Evolutionary conservation across 2,113 vertebrate species (phyloP).

Genomic region (Macquaria ambigua): DNA sequence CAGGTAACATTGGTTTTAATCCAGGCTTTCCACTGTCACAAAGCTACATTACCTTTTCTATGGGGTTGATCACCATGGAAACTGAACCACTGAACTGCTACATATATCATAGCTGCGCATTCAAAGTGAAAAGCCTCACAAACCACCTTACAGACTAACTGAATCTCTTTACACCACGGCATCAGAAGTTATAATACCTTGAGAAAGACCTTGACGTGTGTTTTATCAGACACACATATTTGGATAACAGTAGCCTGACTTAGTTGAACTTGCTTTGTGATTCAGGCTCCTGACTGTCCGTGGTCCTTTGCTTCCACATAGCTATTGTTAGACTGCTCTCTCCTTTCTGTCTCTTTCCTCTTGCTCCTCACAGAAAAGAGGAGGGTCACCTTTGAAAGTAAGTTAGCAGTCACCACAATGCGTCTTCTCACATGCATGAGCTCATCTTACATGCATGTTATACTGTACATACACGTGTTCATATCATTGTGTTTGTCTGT

Average conservation of each 20-base stretch:
- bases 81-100: conserved; percentile 21
- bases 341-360: conserved; percentile 78
- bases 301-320: conserved; percentile 64
- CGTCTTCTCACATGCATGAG: conserved; percentile 25
- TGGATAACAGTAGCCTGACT: background rate
- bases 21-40: conserved; percentile 10
- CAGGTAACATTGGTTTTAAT: conserved; percentile 46
- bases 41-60: conserved; percentile 8
- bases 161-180: background rate
- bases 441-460: conserved; percentile 52
- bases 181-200: background rate
- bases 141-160: background rate
- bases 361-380: conserved; percentile 87
- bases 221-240: background rate
- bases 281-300: conserved; percentile 49
- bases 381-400: conserved; percentile 90
- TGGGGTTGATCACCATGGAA: conserved; percentile 44
- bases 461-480: conserved; percentile 8
- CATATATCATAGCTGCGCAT: conserved; percentile 9
- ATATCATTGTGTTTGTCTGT: conserved; percentile 22
- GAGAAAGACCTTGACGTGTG: background rate
- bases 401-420: conserved; percentile 74
- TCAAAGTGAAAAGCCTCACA: background rate
- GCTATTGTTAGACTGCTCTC: conserved; percentile 74
- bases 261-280: conserved; percentile 60